Evolutionary conservation across 1,140 invertebrate genomes (phyloP).

Genomic region (Eupeodes corollae): DNA sequence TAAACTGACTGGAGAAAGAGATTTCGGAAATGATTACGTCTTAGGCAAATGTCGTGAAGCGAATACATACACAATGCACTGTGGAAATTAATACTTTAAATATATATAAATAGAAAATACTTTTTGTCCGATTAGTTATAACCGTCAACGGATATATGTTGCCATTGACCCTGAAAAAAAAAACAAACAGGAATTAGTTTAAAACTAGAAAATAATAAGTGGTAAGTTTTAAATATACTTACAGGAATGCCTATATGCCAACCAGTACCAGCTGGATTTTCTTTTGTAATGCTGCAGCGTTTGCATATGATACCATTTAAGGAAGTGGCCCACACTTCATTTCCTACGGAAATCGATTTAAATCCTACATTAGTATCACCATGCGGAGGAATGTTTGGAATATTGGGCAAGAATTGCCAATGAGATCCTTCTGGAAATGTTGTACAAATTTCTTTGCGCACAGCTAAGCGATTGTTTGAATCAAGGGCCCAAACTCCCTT

Average conservation of each 20-base stretch:
- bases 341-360: constrained; percentile 51
- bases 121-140: constrained; percentile 20
- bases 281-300: constrained; percentile 55
- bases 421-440: constrained; percentile 61
- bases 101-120: constrained; percentile 1
- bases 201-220: neutral
- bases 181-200: neutral
- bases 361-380: constrained; percentile 45
- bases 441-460: constrained; percentile 52
- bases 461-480: constrained; percentile 47
- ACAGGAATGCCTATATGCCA: constrained; percentile 66
- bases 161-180: constrained; percentile 29
- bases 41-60: no score
- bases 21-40: no score
- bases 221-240: constrained; percentile 19
- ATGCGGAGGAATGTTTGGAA: constrained; percentile 47
- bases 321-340: constrained; percentile 62
- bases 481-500: constrained; percentile 61
- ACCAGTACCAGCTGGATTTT: constrained; percentile 57
- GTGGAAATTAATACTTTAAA: no score
- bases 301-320: constrained; percentile 58
- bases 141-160: constrained; percentile 28
- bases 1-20: no score
- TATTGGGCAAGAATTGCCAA: constrained; percentile 53
- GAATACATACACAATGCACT: no score